phyloP scores from a whole-genome alignment of 2,113 vertebrate species.

The Reinhardtius hippoglossoides region DNA sequence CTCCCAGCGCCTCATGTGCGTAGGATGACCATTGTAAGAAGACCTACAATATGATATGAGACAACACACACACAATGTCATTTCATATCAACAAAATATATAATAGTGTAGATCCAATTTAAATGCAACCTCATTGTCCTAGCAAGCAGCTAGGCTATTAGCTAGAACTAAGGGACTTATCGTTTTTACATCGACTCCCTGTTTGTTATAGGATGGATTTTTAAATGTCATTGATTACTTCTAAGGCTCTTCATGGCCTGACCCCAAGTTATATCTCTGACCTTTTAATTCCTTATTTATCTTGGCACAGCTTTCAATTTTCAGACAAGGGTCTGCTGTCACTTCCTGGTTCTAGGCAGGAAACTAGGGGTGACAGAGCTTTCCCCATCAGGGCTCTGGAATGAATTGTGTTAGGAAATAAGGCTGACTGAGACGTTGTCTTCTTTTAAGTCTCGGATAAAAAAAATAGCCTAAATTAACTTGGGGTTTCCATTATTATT shows the following conservation, averaged over 20 bases:
- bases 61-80: neutral
- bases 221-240: neutral
- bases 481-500: neutral
- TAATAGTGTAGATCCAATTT: neutral
- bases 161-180: too few relatives aligned
- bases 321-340: neutral
- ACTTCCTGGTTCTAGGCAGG: neutral
- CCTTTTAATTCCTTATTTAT: neutral
- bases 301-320: neutral
- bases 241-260: too few relatives aligned
- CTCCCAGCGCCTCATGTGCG: conserved; percentile 79
- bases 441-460: neutral
- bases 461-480: too few relatives aligned
- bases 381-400: neutral
- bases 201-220: neutral
- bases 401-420: neutral
- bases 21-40: conserved; percentile 98
- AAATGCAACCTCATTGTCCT: neutral
- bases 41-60: conserved; percentile 83
- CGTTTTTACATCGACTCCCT: too few relatives aligned
- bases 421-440: neutral
- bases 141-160: too few relatives aligned
- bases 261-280: neutral
- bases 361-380: neutral
- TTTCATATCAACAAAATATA: neutral